phyloP scores from a whole-genome alignment of 2,113 vertebrate genomes.

The Melanostigma gelatinosum region DNA sequence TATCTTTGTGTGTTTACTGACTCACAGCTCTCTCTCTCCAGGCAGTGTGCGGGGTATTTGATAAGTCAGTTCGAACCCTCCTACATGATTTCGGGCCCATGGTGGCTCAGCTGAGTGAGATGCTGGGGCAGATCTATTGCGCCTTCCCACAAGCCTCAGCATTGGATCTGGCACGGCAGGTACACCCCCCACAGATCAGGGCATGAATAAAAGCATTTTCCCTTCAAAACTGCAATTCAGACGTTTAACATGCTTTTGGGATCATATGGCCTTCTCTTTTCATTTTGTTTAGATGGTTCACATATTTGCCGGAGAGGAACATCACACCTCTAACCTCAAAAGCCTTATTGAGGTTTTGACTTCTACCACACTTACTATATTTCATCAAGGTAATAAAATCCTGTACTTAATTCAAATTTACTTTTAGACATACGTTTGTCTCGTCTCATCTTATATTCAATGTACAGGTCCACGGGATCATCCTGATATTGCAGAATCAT shows the following conservation, averaged over 20 bases:
- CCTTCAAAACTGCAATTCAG: neutral
- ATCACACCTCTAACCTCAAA: conserved; percentile 87
- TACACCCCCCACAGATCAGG: conserved; percentile 62
- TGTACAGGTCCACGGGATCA: conserved; percentile 95
- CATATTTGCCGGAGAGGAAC: conserved; percentile 93
- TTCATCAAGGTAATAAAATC: conserved; percentile 89
- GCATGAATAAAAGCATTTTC: neutral
- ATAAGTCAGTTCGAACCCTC: conserved; percentile 95
- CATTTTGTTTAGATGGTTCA: conserved; percentile 88
- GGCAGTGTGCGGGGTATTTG: conserved; percentile 96
- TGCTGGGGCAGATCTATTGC: conserved; percentile 96
- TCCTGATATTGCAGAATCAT: conserved; percentile 99
- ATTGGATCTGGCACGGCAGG: conserved; percentile 94
- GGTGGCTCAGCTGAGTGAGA: conserved; percentile 94
- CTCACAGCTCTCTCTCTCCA: conserved; percentile 55
- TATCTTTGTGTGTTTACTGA: neutral
- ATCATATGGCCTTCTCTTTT: conserved; percentile 8
- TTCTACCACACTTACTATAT: conserved; percentile 91
- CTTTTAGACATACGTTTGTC: neutral
- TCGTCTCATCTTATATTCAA: conserved; percentile 59
- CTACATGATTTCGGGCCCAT: conserved; percentile 94
- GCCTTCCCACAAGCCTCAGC: conserved; percentile 93
- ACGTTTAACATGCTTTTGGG: neutral
- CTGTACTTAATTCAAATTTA: neutral
- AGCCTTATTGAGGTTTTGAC: conserved; percentile 90